Percentiles rank a stretch among this genome's conserved stretches.
Evolutionary conservation across 2,888 invertebrate species (phyloP).

Genomic region (Nemotelus nigrinus): DNA sequence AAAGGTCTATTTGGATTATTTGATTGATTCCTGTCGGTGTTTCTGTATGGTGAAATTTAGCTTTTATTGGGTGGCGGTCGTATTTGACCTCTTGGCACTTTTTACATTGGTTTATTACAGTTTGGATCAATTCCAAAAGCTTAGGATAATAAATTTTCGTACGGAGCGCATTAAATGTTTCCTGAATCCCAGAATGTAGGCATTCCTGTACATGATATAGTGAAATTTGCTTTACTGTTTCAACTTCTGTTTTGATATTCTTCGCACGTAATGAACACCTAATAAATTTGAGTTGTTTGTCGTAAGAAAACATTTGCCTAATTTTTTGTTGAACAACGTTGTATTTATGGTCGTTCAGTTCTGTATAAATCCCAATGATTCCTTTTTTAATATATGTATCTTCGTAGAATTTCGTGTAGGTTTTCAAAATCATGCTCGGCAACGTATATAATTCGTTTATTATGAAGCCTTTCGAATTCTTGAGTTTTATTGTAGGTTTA

Average conservation of each 20-base stretch:
- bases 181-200: constrained; percentile 46
- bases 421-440: no score
- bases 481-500: no score
- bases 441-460: no score
- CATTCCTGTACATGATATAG: constrained; percentile 51
- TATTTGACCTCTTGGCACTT: neutral
- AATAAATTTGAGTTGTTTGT: no score
- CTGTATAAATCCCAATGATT: constrained; percentile 14
- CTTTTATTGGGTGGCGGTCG: neutral
- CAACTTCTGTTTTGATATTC: constrained; percentile 42
- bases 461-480: no score
- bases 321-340: constrained; percentile 47
- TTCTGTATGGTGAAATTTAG: constrained; percentile 25
- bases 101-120: neutral
- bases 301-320: constrained; percentile 48
- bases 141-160: constrained; percentile 49
- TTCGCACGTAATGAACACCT: no score
- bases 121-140: constrained; percentile 32
- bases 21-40: constrained; percentile 25
- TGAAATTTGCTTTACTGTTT: constrained; percentile 47
- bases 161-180: constrained; percentile 48
- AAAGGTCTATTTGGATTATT: constrained; percentile 32
- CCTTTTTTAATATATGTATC: neutral
- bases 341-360: constrained; percentile 46
- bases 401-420: no score